Evolutionary conservation across 2,113 vertebrate genomes (phyloP).

Genomic region (Trichechus manatus): DNA sequence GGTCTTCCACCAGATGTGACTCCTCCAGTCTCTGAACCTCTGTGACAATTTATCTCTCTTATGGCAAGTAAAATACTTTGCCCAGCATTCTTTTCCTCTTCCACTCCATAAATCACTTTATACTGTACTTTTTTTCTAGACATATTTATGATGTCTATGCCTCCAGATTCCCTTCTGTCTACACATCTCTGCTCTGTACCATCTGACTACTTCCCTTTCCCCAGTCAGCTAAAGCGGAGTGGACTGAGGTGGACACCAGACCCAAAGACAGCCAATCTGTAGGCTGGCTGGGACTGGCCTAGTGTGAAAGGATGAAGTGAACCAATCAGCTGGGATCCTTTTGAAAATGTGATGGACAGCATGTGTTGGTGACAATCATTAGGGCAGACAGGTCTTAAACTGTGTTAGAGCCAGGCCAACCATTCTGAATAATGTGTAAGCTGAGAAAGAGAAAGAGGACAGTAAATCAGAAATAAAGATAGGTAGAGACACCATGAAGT

Average conservation of each 20-base stretch:
- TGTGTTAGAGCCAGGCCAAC: neutral
- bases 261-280: neutral
- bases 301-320: neutral
- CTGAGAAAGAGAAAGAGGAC: neutral
- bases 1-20: neutral
- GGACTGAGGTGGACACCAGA: neutral
- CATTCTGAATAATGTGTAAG: neutral
- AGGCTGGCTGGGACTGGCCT: neutral
- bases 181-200: neutral
- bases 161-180: neutral
- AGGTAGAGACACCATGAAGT: neutral
- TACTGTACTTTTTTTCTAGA: constrained; percentile 20
- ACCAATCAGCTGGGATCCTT: neutral
- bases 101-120: neutral
- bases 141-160: neutral
- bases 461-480: neutral
- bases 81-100: neutral
- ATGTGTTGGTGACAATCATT: neutral
- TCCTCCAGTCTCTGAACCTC: neutral
- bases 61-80: neutral
- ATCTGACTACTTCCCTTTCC: neutral
- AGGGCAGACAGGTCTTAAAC: neutral
- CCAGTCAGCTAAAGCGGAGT: neutral
- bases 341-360: neutral
- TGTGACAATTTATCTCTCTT: neutral